Percentiles rank a stretch among this genome's conserved stretches.
Conservation (phyloP, 2,113 vertebrate genomes). For the Penelope pileata region DNA sequence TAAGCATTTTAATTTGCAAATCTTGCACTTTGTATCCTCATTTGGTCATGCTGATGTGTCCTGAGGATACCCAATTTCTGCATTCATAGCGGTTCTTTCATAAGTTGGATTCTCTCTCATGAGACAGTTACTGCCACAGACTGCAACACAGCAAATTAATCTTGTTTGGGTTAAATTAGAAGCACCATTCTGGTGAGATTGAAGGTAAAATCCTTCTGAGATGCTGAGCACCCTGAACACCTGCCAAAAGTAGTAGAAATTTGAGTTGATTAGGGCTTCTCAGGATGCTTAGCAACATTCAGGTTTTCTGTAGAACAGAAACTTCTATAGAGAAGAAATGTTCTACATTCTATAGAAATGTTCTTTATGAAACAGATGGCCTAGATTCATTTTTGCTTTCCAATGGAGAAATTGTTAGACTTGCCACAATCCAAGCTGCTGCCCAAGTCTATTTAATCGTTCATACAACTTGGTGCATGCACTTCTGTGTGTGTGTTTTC, state of each 20-base stretch:
- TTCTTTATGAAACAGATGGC: not conserved
- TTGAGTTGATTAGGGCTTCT: not conserved
- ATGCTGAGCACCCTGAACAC: not conserved
- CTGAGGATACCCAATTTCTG: not conserved
- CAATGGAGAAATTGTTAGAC: not conserved
- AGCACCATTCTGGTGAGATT: not conserved
- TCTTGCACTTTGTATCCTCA: not conserved
- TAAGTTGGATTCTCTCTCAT: not conserved
- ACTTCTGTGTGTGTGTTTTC: not conserved
- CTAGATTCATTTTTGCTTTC: not conserved
- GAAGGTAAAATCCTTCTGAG: not conserved
- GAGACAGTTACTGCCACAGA: not conserved
- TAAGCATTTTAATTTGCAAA: not conserved
- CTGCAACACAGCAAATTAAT: constrained; percentile 2
- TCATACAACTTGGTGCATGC: not conserved
- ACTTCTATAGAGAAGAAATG: not conserved
- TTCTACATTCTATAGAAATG: not conserved
- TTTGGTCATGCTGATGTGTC: not conserved
- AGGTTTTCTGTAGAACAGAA: not conserved
- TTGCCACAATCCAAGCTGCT: not conserved
- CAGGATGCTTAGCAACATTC: not conserved
- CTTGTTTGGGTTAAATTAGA: constrained; percentile 12
- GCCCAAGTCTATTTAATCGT: not conserved
- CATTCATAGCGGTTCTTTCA: not conserved
- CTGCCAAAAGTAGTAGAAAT: not conserved